phyloP scores from a whole-genome alignment of 1,140 invertebrate species.

The Drosophila tani region DNA sequence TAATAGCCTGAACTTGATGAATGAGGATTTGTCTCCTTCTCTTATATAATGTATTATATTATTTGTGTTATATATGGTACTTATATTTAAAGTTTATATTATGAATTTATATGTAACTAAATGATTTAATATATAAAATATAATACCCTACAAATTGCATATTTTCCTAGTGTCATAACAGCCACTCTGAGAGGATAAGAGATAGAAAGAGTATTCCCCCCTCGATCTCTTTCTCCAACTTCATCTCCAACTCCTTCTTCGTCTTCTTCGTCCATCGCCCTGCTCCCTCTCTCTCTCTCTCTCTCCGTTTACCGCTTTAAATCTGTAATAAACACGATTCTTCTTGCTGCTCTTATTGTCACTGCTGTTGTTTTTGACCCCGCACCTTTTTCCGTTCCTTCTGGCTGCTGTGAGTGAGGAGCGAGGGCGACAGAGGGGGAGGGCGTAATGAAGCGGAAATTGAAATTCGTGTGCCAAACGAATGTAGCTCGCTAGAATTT shows the following conservation, averaged over 20 bases:
- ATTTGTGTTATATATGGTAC: no score
- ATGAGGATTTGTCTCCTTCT: no score
- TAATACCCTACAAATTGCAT: neutral
- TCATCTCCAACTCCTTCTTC: neutral
- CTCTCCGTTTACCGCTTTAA: conserved; percentile 13
- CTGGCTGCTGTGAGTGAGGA: neutral
- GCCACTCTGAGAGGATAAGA: no score
- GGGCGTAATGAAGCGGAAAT: conserved; percentile 68
- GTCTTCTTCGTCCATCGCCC: neutral
- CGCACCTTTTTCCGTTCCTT: neutral
- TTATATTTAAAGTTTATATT: no score
- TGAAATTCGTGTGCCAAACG: conserved; percentile 62
- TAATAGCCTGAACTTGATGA: neutral
- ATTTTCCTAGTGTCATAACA: no score
- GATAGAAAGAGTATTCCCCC: neutral
- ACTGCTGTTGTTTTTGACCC: conserved; percentile 1
- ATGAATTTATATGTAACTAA: no score
- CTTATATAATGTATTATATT: no score
- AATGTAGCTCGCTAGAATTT: conserved; percentile 62
- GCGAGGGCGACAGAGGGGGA: neutral
- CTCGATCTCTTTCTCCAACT: neutral
- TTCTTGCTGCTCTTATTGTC: neutral
- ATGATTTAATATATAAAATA: neutral
- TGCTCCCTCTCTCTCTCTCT: neutral
- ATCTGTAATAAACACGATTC: conserved; percentile 27